Evolutionary conservation across 2,113 vertebrate species (phyloP).

Genomic region (Xerus inauris): DNA sequence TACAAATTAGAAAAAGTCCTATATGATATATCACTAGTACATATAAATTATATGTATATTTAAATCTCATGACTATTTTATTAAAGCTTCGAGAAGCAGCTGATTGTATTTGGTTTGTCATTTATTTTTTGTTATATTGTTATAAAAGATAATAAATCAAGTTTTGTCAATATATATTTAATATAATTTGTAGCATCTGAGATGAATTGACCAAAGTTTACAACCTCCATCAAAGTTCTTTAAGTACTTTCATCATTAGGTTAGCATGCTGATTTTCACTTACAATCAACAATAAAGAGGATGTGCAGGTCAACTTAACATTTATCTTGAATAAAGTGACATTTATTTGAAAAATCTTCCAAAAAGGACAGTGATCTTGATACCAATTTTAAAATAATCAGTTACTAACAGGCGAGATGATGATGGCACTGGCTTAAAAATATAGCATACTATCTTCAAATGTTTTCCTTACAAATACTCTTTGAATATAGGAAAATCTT

Average conservation of each 20-base stretch:
- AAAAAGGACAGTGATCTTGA: background rate
- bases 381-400: background rate
- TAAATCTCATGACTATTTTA: conserved; percentile 38
- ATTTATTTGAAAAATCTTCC: conserved; percentile 40
- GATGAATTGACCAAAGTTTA: conserved; percentile 55
- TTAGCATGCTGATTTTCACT: conserved; percentile 37
- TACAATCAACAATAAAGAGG: conserved; percentile 36
- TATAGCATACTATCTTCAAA: background rate
- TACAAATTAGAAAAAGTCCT: conserved; percentile 31
- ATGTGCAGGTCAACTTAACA: conserved; percentile 1
- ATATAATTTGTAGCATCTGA: conserved; percentile 27
- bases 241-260: conserved; percentile 42
- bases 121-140: conserved; percentile 46
- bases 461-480: background rate
- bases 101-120: background rate
- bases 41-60: background rate
- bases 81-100: conserved; percentile 53
- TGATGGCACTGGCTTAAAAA: background rate
- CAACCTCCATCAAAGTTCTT: conserved; percentile 23
- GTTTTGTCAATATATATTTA: conserved; percentile 47
- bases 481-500: background rate
- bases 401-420: background rate
- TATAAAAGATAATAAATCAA: conserved; percentile 40
- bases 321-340: conserved; percentile 37
- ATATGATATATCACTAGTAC: background rate